phyloP scores from a whole-genome alignment of 2,888 invertebrate species.

The Brenthis daphne region DNA sequence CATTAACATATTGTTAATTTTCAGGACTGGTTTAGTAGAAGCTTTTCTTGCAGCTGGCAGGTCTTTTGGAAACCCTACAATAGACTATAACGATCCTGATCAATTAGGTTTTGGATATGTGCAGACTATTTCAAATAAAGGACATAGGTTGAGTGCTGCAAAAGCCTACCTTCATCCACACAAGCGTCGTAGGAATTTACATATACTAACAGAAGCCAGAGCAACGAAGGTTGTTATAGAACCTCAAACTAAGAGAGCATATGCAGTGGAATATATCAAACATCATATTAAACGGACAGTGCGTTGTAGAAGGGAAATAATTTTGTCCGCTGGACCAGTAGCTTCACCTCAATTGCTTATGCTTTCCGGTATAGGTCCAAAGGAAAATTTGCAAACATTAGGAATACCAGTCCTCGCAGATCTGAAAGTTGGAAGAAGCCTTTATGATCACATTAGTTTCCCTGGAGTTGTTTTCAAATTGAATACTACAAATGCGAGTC shows the following conservation, averaged over 20 bases:
- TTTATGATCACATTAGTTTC: constrained; percentile 84
- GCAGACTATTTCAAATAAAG: constrained; percentile 80
- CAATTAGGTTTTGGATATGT: constrained; percentile 83
- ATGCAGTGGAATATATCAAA: constrained; percentile 86
- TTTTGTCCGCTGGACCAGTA: constrained; percentile 92
- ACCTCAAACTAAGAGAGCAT: constrained; percentile 82
- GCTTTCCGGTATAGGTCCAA: constrained; percentile 89
- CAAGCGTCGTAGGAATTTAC: constrained; percentile 84
- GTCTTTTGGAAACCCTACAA: constrained; percentile 78
- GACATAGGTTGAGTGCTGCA: constrained; percentile 85
- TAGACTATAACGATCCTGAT: constrained; percentile 84
- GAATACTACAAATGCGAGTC: constrained; percentile 69
- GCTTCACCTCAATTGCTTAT: constrained; percentile 95
- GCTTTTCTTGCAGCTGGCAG: constrained; percentile 84
- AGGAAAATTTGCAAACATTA: constrained; percentile 79
- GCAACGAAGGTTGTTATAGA: constrained; percentile 75
- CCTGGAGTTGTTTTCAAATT: constrained; percentile 75
- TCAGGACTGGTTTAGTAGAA: constrained; percentile 76
- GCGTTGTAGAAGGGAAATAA: constrained; percentile 89
- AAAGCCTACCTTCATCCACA: constrained; percentile 86
- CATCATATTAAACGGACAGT: constrained; percentile 76
- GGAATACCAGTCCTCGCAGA: constrained; percentile 84
- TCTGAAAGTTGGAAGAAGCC: constrained; percentile 85
- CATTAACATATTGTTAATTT: constrained; percentile 41
- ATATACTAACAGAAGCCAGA: constrained; percentile 67